Percentiles rank a stretch among this genome's conserved stretches.
These are phyloP conservation scores for Nesospiza acunhae DNA, from an alignment of 2,113 vertebrate genomes.

Conservation along the genomic window DNA sequence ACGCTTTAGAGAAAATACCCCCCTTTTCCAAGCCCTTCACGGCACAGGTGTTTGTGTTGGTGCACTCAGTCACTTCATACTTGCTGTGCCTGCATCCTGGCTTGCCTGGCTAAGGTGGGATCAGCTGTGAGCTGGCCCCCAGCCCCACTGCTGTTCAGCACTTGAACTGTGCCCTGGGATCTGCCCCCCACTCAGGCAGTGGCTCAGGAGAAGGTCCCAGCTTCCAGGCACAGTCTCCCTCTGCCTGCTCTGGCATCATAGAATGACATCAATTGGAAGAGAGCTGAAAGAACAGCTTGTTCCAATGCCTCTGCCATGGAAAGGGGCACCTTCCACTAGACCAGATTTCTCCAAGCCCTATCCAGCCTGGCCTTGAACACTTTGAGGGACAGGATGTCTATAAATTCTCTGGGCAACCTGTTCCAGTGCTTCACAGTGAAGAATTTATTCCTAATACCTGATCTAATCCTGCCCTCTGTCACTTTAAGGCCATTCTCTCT, in stretches of 20 bases:
- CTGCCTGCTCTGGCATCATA: background rate
- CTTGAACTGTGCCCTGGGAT: background rate
- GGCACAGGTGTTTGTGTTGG: background rate
- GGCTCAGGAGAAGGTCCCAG: background rate
- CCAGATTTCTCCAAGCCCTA: background rate
- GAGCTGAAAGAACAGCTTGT: background rate
- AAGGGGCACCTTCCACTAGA: background rate
- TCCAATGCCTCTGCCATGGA: accelerated
- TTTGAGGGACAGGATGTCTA: background rate
- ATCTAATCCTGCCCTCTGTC: background rate
- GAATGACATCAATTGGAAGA: accelerated
- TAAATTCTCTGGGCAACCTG: background rate
- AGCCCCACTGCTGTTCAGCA: background rate
- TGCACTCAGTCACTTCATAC: background rate
- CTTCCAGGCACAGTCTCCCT: background rate
- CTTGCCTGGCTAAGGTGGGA: background rate
- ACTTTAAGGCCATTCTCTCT: background rate
- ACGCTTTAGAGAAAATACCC: background rate
- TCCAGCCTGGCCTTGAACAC: background rate
- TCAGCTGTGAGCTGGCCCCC: background rate
- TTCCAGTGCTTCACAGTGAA: background rate
- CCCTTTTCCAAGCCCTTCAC: background rate
- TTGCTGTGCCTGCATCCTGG: background rate
- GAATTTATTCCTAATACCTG: background rate
- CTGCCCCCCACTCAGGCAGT: accelerated